Percentiles rank a stretch among this genome's conserved stretches.
Evolutionary conservation across 2,797 vertebrate species (phyloP).

Genomic region (Tauraco hartlaubi): DNA sequence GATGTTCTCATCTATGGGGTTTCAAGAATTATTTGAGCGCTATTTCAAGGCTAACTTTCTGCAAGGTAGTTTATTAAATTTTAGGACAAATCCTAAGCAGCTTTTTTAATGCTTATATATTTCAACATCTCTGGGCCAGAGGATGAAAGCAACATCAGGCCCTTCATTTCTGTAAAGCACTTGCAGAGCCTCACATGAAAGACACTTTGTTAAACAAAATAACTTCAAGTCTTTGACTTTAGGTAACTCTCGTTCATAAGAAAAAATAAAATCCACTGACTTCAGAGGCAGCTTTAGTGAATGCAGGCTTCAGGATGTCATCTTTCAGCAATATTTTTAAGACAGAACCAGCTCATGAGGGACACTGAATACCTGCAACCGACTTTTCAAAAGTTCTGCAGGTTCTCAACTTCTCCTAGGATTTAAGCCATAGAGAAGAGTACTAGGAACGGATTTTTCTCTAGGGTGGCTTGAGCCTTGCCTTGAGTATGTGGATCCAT

Average conservation of each 20-base stretch:
- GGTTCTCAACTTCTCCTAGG: not conserved
- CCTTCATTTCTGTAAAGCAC: not conserved
- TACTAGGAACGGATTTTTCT: not conserved
- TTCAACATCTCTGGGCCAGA: not conserved
- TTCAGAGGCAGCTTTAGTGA: constrained; percentile 5
- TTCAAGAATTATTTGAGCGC: not conserved
- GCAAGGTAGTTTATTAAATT: not conserved
- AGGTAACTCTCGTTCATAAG: not conserved
- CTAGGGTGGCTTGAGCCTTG: not conserved
- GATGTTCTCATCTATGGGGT: not conserved
- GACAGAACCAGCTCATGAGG: not conserved
- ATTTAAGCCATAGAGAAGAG: not conserved
- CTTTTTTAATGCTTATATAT: not conserved
- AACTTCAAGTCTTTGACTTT: not conserved
- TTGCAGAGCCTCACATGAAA: not conserved
- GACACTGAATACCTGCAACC: not conserved
- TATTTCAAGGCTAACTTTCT: not conserved
- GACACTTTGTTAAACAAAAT: not conserved
- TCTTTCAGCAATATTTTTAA: not conserved
- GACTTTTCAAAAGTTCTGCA: not conserved
- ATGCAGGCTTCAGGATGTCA: not conserved
- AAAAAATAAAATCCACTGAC: not conserved
- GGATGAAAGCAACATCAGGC: not conserved
- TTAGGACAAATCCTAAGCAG: not conserved
- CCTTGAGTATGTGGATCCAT: not conserved